Evolutionary conservation across 2,888 invertebrate genomes (phyloP).

Genomic region (Monoplex corrugatus): DNA sequence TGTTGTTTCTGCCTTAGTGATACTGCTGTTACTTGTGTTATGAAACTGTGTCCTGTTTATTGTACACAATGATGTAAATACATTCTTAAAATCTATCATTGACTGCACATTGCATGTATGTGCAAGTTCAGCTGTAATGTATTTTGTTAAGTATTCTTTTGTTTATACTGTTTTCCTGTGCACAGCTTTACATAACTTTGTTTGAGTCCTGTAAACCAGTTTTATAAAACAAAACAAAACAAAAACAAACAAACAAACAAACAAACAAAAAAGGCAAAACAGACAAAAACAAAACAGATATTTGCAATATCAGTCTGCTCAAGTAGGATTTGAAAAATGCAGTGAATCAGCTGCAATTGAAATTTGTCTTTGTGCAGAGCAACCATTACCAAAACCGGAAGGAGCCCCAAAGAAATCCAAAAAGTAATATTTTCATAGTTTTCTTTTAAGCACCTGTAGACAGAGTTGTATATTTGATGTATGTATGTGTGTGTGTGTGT

Average conservation of each 20-base stretch:
- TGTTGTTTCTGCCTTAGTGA: no score
- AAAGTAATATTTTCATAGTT: background rate
- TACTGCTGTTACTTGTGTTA: no score
- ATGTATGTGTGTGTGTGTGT: background rate
- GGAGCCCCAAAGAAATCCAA: constrained; percentile 17
- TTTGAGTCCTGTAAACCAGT: no score
- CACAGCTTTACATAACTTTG: no score
- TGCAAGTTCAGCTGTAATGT: background rate
- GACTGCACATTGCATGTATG: background rate
- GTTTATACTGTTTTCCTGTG: no score
- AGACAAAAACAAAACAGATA: background rate
- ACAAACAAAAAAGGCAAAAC: background rate
- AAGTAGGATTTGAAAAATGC: no score
- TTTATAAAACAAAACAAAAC: background rate
- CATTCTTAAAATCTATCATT: no score
- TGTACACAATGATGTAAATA: no score
- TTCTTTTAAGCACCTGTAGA: background rate
- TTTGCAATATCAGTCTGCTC: no score
- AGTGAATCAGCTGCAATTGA: no score
- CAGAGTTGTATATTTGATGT: background rate
- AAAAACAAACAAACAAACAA: background rate
- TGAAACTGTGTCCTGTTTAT: no score
- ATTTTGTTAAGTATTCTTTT: no score
- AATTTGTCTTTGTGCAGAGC: background rate
- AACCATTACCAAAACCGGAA: background rate